A percentile compares a stretch with the other conserved stretches of the same genome.
Conservation (phyloP, 2,113 vertebrate species). For the Labeo catla region DNA sequence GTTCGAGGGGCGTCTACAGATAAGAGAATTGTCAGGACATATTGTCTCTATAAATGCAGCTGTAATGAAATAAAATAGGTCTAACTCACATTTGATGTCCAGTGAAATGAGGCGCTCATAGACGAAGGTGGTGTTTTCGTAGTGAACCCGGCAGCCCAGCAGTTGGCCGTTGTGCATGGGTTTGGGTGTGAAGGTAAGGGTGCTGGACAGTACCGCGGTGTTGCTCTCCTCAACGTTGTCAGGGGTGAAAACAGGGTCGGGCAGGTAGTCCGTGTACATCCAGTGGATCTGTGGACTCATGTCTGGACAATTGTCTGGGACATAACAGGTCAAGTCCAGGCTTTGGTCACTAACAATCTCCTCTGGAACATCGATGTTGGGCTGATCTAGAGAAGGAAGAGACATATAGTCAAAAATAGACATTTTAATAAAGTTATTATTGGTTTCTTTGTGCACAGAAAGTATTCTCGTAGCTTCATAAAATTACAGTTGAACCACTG, state of each 20-base stretch:
- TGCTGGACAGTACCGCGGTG: conserved; percentile 82
- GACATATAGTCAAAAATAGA: neutral
- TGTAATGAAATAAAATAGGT: neutral
- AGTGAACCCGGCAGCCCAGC: conserved; percentile 86
- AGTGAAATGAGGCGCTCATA: conserved; percentile 84
- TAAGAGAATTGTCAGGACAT: neutral
- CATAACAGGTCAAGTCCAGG: conserved; percentile 85
- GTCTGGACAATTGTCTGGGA: conserved; percentile 88
- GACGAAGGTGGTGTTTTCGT: conserved; percentile 81
- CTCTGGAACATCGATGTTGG: conserved; percentile 83
- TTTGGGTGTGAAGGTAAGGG: conserved; percentile 83
- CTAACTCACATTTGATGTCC: conserved; percentile 86
- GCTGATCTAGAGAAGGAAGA: conserved; percentile 75
- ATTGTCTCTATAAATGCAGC: neutral
- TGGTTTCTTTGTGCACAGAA: no score
- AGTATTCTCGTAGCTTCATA: no score
- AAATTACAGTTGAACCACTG: no score
- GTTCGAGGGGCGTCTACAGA: conserved; percentile 78
- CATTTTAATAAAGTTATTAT: neutral
- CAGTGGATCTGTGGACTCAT: conserved; percentile 86
- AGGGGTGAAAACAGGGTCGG: conserved; percentile 77
- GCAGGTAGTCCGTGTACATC: conserved; percentile 85
- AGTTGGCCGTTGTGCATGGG: conserved; percentile 84
- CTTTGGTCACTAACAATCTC: conserved; percentile 83
- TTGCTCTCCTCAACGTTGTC: conserved; percentile 81